Conservation (phyloP, 2,888 invertebrate species). For the Caenorhabditis panamensis region DNA sequence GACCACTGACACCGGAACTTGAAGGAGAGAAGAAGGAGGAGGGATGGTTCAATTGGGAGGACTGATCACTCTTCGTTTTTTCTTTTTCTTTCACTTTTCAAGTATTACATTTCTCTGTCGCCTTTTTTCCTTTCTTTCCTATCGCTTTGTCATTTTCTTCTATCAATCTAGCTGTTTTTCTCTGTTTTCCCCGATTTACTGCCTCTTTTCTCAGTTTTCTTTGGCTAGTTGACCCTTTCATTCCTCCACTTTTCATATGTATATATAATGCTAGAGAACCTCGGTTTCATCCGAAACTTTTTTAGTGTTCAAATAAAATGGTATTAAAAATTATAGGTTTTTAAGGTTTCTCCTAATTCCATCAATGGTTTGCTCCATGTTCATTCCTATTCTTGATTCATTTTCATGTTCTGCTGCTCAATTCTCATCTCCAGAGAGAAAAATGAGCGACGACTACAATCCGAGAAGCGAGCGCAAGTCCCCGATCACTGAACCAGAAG, state of each 20-base stretch:
- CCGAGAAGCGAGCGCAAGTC: background rate
- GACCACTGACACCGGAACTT: slow-evolving; percentile 61
- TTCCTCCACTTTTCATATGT: slow-evolving; percentile 38
- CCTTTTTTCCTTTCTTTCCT: slow-evolving; percentile 18
- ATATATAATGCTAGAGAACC: slow-evolving; percentile 40
- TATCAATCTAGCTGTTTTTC: background rate
- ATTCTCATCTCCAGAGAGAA: background rate
- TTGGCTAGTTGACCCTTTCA: slow-evolving; percentile 3
- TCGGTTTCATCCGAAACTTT: slow-evolving; percentile 8
- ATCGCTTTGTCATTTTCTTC: background rate
- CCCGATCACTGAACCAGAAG: slow-evolving; percentile 18
- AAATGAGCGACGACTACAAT: slow-evolving; percentile 22
- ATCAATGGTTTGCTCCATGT: background rate
- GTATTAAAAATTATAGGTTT: background rate
- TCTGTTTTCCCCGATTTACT: background rate
- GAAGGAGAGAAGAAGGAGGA: slow-evolving; percentile 62
- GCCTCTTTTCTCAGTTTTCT: slow-evolving; percentile 17
- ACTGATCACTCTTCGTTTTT: slow-evolving; percentile 34
- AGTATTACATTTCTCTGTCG: slow-evolving; percentile 6
- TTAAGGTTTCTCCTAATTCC: background rate
- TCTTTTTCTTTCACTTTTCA: background rate
- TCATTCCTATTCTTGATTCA: background rate
- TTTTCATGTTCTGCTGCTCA: background rate
- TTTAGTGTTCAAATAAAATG: slow-evolving; percentile 45
- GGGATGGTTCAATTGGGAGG: slow-evolving; percentile 74